Evolutionary conservation across 2,797 vertebrate species (phyloP).

Genomic region (Avahi laniger): DNA sequence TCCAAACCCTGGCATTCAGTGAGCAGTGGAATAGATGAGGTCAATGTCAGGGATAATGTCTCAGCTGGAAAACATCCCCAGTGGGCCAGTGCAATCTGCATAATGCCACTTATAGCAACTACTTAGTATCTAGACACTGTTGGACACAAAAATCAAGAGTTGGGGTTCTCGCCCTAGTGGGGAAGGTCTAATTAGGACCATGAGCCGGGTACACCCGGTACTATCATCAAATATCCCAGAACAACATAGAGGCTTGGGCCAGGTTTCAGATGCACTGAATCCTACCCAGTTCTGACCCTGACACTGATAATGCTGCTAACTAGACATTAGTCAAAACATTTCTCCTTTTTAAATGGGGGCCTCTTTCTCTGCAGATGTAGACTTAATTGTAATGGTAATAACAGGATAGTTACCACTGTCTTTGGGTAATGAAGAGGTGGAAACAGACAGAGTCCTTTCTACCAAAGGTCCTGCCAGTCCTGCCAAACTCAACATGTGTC

Average conservation of each 20-base stretch:
- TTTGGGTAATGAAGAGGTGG: not conserved
- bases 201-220: not conserved
- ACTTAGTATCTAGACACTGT: not conserved
- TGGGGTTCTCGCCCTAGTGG: not conserved
- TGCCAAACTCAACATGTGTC: not conserved
- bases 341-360: not conserved
- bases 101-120: not conserved
- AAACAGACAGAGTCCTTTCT: not conserved
- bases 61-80: not conserved
- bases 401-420: not conserved
- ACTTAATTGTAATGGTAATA: not conserved
- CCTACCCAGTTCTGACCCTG: not conserved
- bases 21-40: not conserved
- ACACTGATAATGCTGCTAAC: not conserved
- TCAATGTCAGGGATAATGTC: not conserved
- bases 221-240: not conserved
- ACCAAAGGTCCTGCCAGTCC: not conserved
- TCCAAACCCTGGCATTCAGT: not conserved
- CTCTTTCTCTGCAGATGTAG: not conserved
- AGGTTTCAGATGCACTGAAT: not conserved
- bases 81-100: not conserved
- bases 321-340: not conserved
- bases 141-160: not conserved
- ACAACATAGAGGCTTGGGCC: rapidly evolving
- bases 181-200: not conserved